A percentile compares a stretch with the other conserved stretches of the same genome.
phyloP scores from a whole-genome alignment of 2,888 invertebrate species.

The Hirtodrosophila duncani region DNA sequence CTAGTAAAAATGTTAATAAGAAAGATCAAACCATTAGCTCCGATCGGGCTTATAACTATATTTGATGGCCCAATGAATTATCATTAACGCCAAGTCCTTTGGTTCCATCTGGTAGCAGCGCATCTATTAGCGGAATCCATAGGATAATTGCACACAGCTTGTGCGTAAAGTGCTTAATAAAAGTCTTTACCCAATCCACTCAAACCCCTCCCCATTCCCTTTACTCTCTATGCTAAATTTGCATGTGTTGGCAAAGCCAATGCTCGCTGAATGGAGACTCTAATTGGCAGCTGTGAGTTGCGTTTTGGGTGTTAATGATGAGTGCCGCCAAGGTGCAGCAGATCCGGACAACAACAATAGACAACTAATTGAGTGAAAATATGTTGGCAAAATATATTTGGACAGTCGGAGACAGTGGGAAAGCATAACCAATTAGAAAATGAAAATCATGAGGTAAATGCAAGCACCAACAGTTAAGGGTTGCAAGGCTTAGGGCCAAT shows the following conservation, averaged over 20 bases:
- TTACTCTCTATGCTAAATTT: slow-evolving; percentile 39
- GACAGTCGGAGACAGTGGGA: background rate
- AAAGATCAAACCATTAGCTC: too few relatives aligned
- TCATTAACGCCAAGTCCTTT: too few relatives aligned
- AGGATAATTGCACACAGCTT: too few relatives aligned
- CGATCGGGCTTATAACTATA: too few relatives aligned
- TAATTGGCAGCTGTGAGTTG: slow-evolving; percentile 51
- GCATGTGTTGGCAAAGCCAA: slow-evolving; percentile 14
- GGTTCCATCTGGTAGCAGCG: too few relatives aligned
- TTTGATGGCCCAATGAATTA: too few relatives aligned
- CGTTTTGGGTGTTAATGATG: too few relatives aligned
- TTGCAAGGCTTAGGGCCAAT: slow-evolving; percentile 47
- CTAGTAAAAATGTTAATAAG: too few relatives aligned
- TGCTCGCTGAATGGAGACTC: slow-evolving; percentile 33
- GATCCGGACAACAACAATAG: slow-evolving; percentile 14
- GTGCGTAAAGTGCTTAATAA: slow-evolving; percentile 1
- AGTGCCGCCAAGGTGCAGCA: slow-evolving; percentile 10
- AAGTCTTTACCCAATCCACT: too few relatives aligned
- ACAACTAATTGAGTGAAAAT: slow-evolving; percentile 24
- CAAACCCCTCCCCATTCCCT: too few relatives aligned
- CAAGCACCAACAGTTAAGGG: slow-evolving; percentile 46
- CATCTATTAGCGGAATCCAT: too few relatives aligned
- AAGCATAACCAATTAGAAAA: slow-evolving; percentile 57
- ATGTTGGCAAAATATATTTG: slow-evolving; percentile 13
- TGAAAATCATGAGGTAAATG: slow-evolving; percentile 5